Evolutionary conservation across 2,113 vertebrate genomes (phyloP).

Genomic region (Tursiops truncatus): DNA sequence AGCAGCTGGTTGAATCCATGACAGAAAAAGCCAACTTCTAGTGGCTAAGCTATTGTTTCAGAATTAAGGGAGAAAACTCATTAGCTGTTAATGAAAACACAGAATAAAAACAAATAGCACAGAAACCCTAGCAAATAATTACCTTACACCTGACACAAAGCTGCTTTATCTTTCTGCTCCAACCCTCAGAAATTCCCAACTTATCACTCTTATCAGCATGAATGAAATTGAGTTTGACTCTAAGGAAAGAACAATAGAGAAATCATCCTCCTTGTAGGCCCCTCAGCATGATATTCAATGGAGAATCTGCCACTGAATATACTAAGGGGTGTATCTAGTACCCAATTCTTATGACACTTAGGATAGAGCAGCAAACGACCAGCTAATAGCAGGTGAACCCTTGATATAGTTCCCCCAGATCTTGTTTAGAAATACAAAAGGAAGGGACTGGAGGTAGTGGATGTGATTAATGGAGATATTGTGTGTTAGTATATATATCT

Average conservation of each 20-base stretch:
- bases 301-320: conserved; percentile 25
- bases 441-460: neutral
- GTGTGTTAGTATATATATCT: conserved; percentile 58
- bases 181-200: conserved; percentile 70
- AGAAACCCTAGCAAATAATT: conserved; percentile 81
- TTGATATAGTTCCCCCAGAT: conserved; percentile 50
- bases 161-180: conserved; percentile 73
- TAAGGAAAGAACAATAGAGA: conserved; percentile 64
- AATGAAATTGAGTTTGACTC: conserved; percentile 73
- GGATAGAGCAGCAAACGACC: conserved; percentile 35
- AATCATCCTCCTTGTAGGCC: conserved; percentile 52
- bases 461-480: conserved; percentile 67
- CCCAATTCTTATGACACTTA: conserved; percentile 57
- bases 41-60: conserved; percentile 81
- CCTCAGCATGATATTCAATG: neutral
- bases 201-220: conserved; percentile 64
- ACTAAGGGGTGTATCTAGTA: neutral
- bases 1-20: conserved; percentile 82
- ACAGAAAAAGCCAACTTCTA: conserved; percentile 75
- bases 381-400: conserved; percentile 55
- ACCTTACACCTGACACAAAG: conserved; percentile 75
- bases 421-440: conserved; percentile 56
- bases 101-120: conserved; percentile 85
- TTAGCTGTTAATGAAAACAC: conserved; percentile 86
- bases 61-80: conserved; percentile 78